phyloP scores from a whole-genome alignment of 2,797 vertebrate genomes.

The Podarcis lilfordi region DNA sequence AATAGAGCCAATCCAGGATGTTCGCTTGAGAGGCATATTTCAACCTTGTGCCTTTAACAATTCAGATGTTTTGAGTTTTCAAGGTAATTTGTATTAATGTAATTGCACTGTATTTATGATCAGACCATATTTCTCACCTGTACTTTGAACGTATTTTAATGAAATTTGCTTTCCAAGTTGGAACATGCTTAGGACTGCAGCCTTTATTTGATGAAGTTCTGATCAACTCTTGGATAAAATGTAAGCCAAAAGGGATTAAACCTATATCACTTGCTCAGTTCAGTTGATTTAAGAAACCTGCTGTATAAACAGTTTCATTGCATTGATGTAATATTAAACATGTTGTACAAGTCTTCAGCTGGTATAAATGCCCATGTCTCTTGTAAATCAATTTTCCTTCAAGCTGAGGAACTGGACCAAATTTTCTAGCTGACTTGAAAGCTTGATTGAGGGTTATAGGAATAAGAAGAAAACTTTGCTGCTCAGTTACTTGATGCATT shows the following conservation, averaged over 20 bases:
- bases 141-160: not conserved
- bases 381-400: conserved; percentile 56
- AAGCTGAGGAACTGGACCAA: conserved; percentile 52
- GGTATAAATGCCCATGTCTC: conserved; percentile 63
- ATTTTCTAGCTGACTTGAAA: conserved; percentile 55
- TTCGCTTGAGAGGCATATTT: not conserved
- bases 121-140: conserved; percentile 18
- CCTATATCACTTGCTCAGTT: conserved; percentile 38
- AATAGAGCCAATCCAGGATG: not conserved
- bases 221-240: conserved; percentile 8
- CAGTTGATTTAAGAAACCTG: conserved; percentile 59
- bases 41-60: not conserved
- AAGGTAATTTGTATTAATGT: not conserved
- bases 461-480: not conserved
- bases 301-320: conserved; percentile 62
- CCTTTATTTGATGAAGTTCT: conserved; percentile 45
- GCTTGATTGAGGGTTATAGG: not conserved
- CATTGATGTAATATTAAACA: conserved; percentile 71
- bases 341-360: conserved; percentile 61
- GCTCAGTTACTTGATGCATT: not conserved
- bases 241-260: conserved; percentile 54
- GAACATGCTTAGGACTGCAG: not conserved
- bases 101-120: conserved; percentile 1
- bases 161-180: not conserved
- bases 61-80: not conserved